Evolutionary conservation across 1,140 invertebrate species (phyloP).

Genomic region (Drosophila arizonae): DNA sequence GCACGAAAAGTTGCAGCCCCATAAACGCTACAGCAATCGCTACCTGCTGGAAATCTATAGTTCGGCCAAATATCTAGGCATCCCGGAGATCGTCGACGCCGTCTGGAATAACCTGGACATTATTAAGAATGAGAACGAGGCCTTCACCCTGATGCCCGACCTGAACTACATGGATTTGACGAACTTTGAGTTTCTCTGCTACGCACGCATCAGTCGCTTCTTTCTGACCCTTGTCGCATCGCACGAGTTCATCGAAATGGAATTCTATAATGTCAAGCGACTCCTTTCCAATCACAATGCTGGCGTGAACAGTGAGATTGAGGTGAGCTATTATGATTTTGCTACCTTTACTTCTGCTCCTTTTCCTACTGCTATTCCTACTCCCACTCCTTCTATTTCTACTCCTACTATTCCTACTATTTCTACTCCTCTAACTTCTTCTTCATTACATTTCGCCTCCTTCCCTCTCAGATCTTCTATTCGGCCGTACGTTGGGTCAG

Average conservation of each 20-base stretch:
- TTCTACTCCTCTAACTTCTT: no score
- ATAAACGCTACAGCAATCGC: conserved; percentile 83
- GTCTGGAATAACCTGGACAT: conserved; percentile 88
- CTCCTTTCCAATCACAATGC: conserved; percentile 88
- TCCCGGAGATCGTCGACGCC: conserved; percentile 89
- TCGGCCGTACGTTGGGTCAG: conserved; percentile 89
- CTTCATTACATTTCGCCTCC: neutral
- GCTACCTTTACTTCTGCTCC: neutral
- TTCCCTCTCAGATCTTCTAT: conserved; percentile 87
- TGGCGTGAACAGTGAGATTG: conserved; percentile 84
- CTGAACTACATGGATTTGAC: conserved; percentile 80
- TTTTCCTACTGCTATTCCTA: neutral
- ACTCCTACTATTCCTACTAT: no score
- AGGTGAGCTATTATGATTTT: conserved; percentile 83
- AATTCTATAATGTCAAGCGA: conserved; percentile 85
- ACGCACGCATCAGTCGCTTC: conserved; percentile 88
- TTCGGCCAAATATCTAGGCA: conserved; percentile 84
- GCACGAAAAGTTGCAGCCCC: conserved; percentile 85
- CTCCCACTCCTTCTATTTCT: neutral
- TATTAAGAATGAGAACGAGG: conserved; percentile 88
- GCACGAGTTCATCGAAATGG: conserved; percentile 87
- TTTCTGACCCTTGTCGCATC: conserved; percentile 89
- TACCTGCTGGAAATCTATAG: conserved; percentile 85
- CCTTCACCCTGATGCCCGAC: conserved; percentile 87
- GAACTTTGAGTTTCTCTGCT: conserved; percentile 84